phyloP scores from a whole-genome alignment of 1,140 invertebrate species.

The Drosophila fuyamai region DNA sequence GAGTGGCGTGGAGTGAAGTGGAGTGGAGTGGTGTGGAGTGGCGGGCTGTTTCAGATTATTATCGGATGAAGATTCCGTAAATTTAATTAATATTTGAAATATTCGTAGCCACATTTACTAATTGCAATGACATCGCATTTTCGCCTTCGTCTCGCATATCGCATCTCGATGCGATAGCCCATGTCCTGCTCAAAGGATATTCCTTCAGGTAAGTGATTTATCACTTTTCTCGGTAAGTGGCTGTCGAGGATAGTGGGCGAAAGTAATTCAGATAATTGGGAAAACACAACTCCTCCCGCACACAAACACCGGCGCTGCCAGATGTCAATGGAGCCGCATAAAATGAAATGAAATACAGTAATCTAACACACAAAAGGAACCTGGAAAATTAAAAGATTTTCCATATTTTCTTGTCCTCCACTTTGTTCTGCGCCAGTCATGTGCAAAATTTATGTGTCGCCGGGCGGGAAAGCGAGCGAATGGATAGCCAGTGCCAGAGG shows the following conservation, averaged over 20 bases:
- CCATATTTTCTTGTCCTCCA: constrained; percentile 34
- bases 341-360: constrained; percentile 36
- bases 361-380: constrained; percentile 30
- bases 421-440: constrained; percentile 52
- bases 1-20: background rate
- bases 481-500: background rate
- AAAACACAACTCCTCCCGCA: constrained; percentile 20
- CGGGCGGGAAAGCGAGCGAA: constrained; percentile 13
- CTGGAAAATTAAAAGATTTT: constrained; percentile 42
- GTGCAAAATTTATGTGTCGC: constrained; percentile 61
- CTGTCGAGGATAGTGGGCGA: constrained; percentile 21
- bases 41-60: constrained; percentile 15
- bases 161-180: constrained; percentile 11
- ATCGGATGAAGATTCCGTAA: constrained; percentile 35
- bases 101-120: constrained; percentile 28
- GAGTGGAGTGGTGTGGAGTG: background rate
- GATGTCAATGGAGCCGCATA: constrained; percentile 27
- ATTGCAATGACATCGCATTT: constrained; percentile 35
- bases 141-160: constrained; percentile 12
- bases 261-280: constrained; percentile 35
- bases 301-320: constrained; percentile 21
- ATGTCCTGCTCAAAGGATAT: constrained; percentile 22
- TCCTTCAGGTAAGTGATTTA: constrained; percentile 30
- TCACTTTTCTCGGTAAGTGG: constrained; percentile 20
- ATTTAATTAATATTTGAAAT: constrained; percentile 54